Base-by-base conservation (phyloP, 2,797 vertebrate species). In the Chelidonichthys spinosus region DNA sequence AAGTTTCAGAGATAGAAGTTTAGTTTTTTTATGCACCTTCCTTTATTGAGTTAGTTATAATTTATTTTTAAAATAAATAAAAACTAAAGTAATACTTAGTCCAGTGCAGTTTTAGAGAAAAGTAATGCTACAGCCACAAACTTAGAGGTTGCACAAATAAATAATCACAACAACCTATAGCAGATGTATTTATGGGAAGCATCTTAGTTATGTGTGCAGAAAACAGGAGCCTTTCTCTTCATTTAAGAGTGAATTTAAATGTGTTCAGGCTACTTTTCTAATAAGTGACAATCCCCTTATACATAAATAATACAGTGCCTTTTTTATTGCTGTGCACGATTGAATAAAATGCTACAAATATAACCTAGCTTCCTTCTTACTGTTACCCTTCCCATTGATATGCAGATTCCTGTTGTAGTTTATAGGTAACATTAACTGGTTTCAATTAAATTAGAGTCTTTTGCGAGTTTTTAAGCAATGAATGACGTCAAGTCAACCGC, bases 1-100 rank as follows among this genome's bases (percentile, higher is more conserved):
- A 86, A 80, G 68, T 60, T 56, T 87, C 63, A 87, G 11, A 66
- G 32, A 82, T 6, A 3, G 2, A 67, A 46, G 63, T 59, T 33
- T 15, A 69, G 25, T 43, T 42, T 58, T 11, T 44, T 47, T 39
- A 17, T 43, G 3, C 17, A 5, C 32, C 69, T 47, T 60, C n/a
- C 49, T 58, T 61, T 2, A 78, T 32, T 6, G 60, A 33, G 56
- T n/a, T 25, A 11, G 11, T 4, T 25, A 42, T 63, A 7, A 5
- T 7, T 18, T 40, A n/a, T 5, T n/a, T 9, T 6, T 5, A 39
- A 7, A 14, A 2, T 61, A 25, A 25, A 25, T 25, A 25, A 25
- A 25, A 25, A 25, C 25, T 25, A 25, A 1, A 25, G 25, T 65
- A 13, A 15, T 43, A 46, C 8, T 36, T 17, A 55, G 15, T 33